A percentile compares a stretch with the other conserved stretches of the same genome.
Evolutionary conservation across 2,113 vertebrate species (phyloP).

Genomic region (Malurus cyaneus): DNA sequence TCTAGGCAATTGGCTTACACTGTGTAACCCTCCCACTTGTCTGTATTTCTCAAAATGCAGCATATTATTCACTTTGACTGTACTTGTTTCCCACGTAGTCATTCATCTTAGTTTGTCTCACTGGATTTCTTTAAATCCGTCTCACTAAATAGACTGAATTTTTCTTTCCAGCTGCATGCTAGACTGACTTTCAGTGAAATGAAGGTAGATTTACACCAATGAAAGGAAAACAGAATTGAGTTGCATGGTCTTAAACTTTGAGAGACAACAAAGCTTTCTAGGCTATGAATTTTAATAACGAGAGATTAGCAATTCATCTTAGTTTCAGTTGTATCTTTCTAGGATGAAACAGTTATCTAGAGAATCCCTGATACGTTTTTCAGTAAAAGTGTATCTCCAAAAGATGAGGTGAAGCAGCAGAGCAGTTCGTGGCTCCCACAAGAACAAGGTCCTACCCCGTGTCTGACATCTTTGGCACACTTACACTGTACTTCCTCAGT

Average conservation of each 20-base stretch:
- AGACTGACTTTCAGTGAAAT: neutral
- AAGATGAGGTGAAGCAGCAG: neutral
- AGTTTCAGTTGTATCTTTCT: neutral
- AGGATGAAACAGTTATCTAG: neutral
- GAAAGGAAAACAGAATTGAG: neutral
- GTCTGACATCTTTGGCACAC: neutral
- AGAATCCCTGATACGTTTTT: neutral
- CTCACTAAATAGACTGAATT: neutral
- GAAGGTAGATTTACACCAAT: neutral
- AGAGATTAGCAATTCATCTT: neutral
- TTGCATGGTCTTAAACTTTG: neutral
- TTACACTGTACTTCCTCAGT: neutral
- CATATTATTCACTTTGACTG: neutral
- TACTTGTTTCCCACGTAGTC: neutral
- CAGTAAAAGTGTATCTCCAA: neutral
- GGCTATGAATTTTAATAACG: neutral
- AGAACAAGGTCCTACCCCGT: neutral
- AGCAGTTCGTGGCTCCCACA: neutral
- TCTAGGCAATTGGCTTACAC: neutral
- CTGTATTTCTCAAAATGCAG: conserved; percentile 6
- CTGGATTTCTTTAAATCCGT: neutral
- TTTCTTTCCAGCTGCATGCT: neutral
- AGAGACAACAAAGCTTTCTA: neutral
- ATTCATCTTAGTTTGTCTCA: conserved; percentile 6
- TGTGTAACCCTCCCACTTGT: neutral